These are phyloP conservation scores for Brachionus manjavacas DNA, from an alignment of 1,140 invertebrate species.

Conservation along the genomic window DNA sequence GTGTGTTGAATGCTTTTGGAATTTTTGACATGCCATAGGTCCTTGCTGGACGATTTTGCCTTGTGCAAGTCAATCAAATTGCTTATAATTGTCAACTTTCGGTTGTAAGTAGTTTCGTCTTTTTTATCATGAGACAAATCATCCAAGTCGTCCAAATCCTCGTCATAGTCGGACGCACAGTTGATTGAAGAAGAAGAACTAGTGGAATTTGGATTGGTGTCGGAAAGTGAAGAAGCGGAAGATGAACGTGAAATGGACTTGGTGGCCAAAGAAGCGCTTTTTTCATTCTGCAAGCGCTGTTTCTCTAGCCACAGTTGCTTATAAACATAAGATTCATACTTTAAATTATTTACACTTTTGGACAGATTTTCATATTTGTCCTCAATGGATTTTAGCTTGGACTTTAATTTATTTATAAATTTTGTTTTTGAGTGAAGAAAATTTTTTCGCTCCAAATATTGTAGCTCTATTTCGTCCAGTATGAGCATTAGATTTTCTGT, in stretches of 20 bases:
- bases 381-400: constrained; percentile 5
- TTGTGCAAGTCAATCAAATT: constrained; percentile 28
- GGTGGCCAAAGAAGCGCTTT: background rate
- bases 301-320: constrained; percentile 38
- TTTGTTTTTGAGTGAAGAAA: background rate
- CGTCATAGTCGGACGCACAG: constrained; percentile 14
- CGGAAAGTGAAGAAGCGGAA: constrained; percentile 19
- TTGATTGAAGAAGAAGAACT: constrained; percentile 17
- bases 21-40: constrained; percentile 8
- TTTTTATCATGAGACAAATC: constrained; percentile 3
- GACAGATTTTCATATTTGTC: constrained; percentile 5
- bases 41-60: background rate
- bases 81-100: background rate
- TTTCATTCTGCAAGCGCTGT: background rate
- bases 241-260: constrained; percentile 3
- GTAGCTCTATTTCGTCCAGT: constrained; percentile 35
- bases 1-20: background rate
- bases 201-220: constrained; percentile 31
- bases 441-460: constrained; percentile 33
- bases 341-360: constrained; percentile 6
- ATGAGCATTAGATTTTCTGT: constrained; percentile 28
- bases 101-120: background rate
- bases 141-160: background rate
- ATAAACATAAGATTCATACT: constrained; percentile 13
- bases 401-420: constrained; percentile 11